Conservation (phyloP, 2,797 vertebrate genomes). For the Pipistrellus pipistrellus region DNA sequence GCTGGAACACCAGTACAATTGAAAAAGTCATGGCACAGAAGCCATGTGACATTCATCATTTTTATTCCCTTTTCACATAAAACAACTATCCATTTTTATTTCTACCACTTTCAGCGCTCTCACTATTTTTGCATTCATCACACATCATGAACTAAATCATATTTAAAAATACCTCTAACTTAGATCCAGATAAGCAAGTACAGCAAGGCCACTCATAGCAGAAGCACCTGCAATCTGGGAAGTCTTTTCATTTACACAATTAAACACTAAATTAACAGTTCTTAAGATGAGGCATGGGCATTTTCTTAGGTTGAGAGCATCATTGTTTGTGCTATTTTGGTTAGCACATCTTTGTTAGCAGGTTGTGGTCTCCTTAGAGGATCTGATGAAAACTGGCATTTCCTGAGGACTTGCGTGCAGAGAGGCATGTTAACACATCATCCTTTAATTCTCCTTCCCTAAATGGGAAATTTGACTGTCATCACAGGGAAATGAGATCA, state of each 20-base stretch:
- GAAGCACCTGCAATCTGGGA: background rate
- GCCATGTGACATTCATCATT: background rate
- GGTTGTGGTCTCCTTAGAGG: background rate
- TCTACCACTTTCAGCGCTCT: background rate
- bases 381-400: background rate
- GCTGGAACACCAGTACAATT: background rate
- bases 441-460: background rate
- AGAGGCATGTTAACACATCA: background rate
- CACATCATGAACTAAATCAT: background rate
- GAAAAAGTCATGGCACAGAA: background rate
- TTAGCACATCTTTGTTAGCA: rapidly evolving
- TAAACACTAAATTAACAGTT: background rate
- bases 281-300: too few species aligned
- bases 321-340: background rate
- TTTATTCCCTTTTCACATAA: background rate
- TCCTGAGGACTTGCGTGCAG: background rate
- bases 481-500: background rate
- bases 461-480: background rate
- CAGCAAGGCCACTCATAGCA: background rate
- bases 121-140: background rate
- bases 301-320: background rate
- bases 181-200: background rate
- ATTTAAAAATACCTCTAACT: background rate
- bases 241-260: background rate
- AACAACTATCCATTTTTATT: background rate